Percentiles rank a stretch among this genome's conserved stretches.
phyloP scores from a whole-genome alignment of 1,140 invertebrate genomes.

The Zaprionus capensis region DNA sequence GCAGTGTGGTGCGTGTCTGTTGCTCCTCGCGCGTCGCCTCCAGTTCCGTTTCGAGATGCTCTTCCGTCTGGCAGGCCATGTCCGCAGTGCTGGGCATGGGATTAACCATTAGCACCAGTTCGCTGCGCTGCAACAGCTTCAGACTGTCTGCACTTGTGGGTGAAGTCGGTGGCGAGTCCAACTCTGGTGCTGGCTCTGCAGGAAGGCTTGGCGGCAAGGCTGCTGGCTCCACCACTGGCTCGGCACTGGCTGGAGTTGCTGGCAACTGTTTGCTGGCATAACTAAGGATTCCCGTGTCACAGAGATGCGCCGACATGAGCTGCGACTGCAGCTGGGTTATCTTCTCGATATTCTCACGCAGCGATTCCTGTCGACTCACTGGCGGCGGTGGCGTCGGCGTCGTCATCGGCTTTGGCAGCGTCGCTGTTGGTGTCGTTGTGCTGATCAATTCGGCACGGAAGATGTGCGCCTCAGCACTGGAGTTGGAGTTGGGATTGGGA shows the following conservation, averaged over 20 bases:
- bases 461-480: slow-evolving; percentile 58
- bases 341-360: slow-evolving; percentile 83
- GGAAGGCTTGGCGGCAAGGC: background rate
- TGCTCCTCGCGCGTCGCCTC: slow-evolving; percentile 63
- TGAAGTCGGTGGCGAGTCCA: slow-evolving; percentile 6
- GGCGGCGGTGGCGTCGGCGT: slow-evolving; percentile 38
- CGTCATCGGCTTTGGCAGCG: slow-evolving; percentile 28
- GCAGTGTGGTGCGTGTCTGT: slow-evolving; percentile 70
- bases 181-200: slow-evolving; percentile 25
- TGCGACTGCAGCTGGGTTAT: slow-evolving; percentile 83
- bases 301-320: slow-evolving; percentile 81
- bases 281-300: slow-evolving; percentile 52
- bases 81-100: slow-evolving; percentile 86
- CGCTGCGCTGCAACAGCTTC: slow-evolving; percentile 87
- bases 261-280: slow-evolving; percentile 30
- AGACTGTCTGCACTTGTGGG: slow-evolving; percentile 63
- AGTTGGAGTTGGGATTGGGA: background rate
- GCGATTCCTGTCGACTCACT: slow-evolving; percentile 75
- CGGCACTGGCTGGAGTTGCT: slow-evolving; percentile 36
- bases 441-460: slow-evolving; percentile 80
- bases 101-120: slow-evolving; percentile 87
- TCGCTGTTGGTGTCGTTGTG: slow-evolving; percentile 58
- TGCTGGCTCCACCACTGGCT: background rate
- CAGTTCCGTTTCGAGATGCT: slow-evolving; percentile 63
- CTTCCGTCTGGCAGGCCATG: slow-evolving; percentile 88